A percentile compares a stretch with the other conserved stretches of the same genome.
Conservation (phyloP, 2,888 invertebrate species). For the Dolichomitus sp. region DNA sequence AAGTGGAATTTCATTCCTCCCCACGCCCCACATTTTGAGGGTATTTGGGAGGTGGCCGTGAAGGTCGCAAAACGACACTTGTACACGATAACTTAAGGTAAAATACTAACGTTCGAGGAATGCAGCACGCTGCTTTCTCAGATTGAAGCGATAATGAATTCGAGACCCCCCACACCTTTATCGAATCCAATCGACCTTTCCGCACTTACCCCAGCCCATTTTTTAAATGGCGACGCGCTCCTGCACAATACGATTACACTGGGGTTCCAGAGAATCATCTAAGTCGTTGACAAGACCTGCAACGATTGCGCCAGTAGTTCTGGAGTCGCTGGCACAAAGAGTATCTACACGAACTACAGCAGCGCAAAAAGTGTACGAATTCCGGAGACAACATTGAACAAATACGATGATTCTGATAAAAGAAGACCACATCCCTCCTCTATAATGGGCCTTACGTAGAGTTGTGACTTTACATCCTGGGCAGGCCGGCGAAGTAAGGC, state of each 20-base stretch:
- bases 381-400: slow-evolving; percentile 61
- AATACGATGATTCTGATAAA: slow-evolving; percentile 77
- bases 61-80: slow-evolving; percentile 74
- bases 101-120: slow-evolving; percentile 70
- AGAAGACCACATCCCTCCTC: slow-evolving; percentile 74
- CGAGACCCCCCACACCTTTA: slow-evolving; percentile 64
- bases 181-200: slow-evolving; percentile 60
- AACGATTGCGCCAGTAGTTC: slow-evolving; percentile 65
- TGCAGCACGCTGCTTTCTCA: slow-evolving; percentile 67
- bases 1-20: slow-evolving; percentile 65
- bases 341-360: slow-evolving; percentile 66
- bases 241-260: slow-evolving; percentile 66
- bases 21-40: slow-evolving; percentile 61
- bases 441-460: slow-evolving; percentile 75
- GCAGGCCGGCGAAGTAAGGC: slow-evolving; percentile 71
- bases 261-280: slow-evolving; percentile 56
- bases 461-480: slow-evolving; percentile 74
- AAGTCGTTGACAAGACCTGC: slow-evolving; percentile 68
- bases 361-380: slow-evolving; percentile 59
- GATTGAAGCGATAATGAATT: slow-evolving; percentile 70
- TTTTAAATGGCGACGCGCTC: slow-evolving; percentile 71
- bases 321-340: slow-evolving; percentile 64
- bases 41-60: slow-evolving; percentile 74
- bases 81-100: no score
- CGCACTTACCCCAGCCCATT: slow-evolving; percentile 76